Base-by-base conservation (phyloP, 1,140 invertebrate genomes). In the Cydia pomonella region DNA sequence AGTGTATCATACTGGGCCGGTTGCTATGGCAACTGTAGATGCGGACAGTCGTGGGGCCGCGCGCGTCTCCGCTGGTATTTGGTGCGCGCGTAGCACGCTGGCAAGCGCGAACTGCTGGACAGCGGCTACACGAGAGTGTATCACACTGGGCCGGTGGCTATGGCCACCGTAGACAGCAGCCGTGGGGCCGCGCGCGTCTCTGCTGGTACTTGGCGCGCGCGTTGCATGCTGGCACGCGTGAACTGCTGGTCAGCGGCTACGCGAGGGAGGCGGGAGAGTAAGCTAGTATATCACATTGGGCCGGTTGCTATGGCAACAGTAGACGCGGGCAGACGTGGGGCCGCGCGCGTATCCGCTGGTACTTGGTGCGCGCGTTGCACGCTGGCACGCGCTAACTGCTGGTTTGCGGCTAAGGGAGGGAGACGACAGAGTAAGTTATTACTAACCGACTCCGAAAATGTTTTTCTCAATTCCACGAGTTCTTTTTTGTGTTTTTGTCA, bases 141-240 rank as follows among this genome's bases (percentile, higher is more conserved):
- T n/a, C n/a, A n/a, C n/a, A 72, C 69, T 0, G 82, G n/a, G 47
- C n/a, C 9, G 5, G 47, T 50, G 18, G n/a, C 47, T n/a, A 18
- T 73, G 10, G 9, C 73, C 25, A 38, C 25, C 25, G 12, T 92
- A 9, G 91, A 92, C n/a, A n/a, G n/a, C n/a, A n/a, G n/a, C n/a
- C 53, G 83, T 73, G 75, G 50, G 86, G 86, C 2, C 59, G 47
- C 6, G 76, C n/a, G n/a, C n/a, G n/a, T n/a, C n/a, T n/a, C 9
- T 23, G 27, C 7, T 73, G 59, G 59, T 23, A 23, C 16, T 53
- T 73, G 6, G 16, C 27, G 18, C 16, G 16, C 27, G 18, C 16
- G 7, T 6, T 73, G 29, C 72, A 73, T 27, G 59, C 29, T 1
- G 50, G 50, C 16, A 73, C 50, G 3, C 50, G 16, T 2, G 16